A percentile compares a stretch with the other conserved stretches of the same genome.
These are phyloP conservation scores for Geophilus truncorum DNA, from an alignment of 2,888 invertebrate species.

Conservation along the genomic window DNA sequence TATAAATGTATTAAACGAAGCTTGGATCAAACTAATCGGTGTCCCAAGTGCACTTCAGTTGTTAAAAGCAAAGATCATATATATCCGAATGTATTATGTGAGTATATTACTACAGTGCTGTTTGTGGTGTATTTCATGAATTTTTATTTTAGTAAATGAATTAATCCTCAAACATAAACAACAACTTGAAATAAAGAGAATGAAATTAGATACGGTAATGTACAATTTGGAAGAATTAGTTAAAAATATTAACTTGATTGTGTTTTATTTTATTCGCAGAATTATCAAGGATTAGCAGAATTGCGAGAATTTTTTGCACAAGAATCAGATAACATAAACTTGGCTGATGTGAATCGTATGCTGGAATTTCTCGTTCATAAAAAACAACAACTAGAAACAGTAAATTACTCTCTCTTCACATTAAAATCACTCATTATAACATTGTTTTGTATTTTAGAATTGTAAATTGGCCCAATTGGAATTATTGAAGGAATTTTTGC, in stretches of 20 bases:
- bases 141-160: slow-evolving; percentile 60
- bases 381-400: slow-evolving; percentile 73
- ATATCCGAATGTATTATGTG: slow-evolving; percentile 73
- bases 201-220: slow-evolving; percentile 40
- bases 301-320: slow-evolving; percentile 40
- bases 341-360: slow-evolving; percentile 76
- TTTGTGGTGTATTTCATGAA: slow-evolving; percentile 19
- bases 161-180: slow-evolving; percentile 63
- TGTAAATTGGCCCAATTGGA: slow-evolving; percentile 68
- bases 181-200: slow-evolving; percentile 41
- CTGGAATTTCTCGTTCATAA: slow-evolving; percentile 71
- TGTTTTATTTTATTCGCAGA: slow-evolving; percentile 19
- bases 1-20: slow-evolving; percentile 68
- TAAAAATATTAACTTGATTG: not conserved
- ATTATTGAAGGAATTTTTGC: slow-evolving; percentile 75
- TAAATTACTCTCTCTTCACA: no score
- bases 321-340: slow-evolving; percentile 53
- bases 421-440: no score
- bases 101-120: slow-evolving; percentile 39
- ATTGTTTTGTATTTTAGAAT: no score
- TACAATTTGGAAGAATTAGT: slow-evolving; percentile 19
- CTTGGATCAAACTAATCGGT: slow-evolving; percentile 62
- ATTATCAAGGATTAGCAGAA: slow-evolving; percentile 39
- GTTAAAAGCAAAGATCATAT: slow-evolving; percentile 65
- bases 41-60: slow-evolving; percentile 75